phyloP scores from a whole-genome alignment of 2,888 invertebrate species.

The Dryobota labecula region DNA sequence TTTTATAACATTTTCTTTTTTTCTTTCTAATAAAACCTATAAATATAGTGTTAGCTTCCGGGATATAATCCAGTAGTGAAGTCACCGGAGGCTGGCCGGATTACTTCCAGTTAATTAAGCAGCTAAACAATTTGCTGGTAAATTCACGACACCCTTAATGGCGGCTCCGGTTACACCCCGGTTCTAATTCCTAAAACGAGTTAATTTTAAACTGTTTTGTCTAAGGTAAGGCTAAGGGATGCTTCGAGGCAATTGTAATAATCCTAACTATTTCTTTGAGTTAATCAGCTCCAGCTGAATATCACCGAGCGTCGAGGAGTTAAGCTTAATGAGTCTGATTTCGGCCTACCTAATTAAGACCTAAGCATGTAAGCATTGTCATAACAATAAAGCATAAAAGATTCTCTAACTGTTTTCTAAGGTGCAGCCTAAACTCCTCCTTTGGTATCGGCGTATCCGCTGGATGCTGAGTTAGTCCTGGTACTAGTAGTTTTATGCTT shows the following conservation, averaged over 20 bases:
- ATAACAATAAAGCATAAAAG: neutral
- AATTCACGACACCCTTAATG: constrained; percentile 48
- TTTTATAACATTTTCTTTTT: neutral
- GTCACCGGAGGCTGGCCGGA: constrained; percentile 34
- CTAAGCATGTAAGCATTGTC: neutral
- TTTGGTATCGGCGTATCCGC: no score
- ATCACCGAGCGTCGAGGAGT: neutral
- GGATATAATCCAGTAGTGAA: constrained; percentile 11
- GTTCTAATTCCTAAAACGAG: constrained; percentile 19
- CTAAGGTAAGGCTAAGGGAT: constrained; percentile 8
- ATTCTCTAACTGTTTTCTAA: neutral
- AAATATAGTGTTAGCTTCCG: neutral
- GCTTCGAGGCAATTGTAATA: constrained; percentile 8
- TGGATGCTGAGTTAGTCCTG: neutral
- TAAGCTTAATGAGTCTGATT: neutral
- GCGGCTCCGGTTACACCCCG: constrained; percentile 40
- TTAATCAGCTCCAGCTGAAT: constrained; percentile 18
- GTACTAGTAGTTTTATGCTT: no score
- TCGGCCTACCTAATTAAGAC: neutral
- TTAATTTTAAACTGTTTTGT: constrained; percentile 30
- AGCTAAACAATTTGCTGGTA: constrained; percentile 58
- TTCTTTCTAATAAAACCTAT: neutral
- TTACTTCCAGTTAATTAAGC: constrained; percentile 62
- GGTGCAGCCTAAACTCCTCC: neutral
- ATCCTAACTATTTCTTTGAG: constrained; percentile 9